Conservation (phyloP, 2,888 invertebrate species). For the Caenorhabditis becei region DNA sequence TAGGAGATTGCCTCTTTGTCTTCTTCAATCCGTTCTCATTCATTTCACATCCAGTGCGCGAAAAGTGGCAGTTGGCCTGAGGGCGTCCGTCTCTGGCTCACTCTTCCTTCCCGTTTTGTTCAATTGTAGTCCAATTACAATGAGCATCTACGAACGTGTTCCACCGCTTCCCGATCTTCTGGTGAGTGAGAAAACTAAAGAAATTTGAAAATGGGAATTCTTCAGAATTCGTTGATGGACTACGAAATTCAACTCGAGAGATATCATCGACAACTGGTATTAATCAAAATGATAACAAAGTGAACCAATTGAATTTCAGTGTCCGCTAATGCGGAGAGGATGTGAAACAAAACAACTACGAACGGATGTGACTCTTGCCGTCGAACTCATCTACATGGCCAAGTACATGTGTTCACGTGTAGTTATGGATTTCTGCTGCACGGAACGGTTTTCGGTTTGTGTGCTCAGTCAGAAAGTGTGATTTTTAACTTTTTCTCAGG, state of each 20-base stretch:
- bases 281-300: too few species aligned
- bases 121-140: neutral
- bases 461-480: neutral
- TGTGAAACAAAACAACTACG: neutral
- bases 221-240: neutral
- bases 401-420: neutral
- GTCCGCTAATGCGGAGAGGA: neutral
- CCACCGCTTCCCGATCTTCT: neutral
- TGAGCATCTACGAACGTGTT: neutral
- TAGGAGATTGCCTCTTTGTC: neutral
- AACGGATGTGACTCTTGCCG: neutral
- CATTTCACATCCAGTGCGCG: neutral
- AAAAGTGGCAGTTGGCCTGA: constrained; percentile 7
- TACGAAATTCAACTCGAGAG: neutral
- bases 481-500: too few species aligned
- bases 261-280: neutral
- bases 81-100: neutral
- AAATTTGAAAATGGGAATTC: neutral
- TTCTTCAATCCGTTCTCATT: constrained; percentile 1
- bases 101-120: neutral
- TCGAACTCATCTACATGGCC: neutral
- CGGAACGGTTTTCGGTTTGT: neutral
- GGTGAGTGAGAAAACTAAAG: neutral
- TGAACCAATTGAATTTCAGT: neutral
- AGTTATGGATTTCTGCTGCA: neutral